Percentiles rank a stretch among this genome's conserved stretches.
These are phyloP conservation scores for Patella vulgata DNA, from an alignment of 1,140 invertebrate species.

Conservation along the genomic window DNA sequence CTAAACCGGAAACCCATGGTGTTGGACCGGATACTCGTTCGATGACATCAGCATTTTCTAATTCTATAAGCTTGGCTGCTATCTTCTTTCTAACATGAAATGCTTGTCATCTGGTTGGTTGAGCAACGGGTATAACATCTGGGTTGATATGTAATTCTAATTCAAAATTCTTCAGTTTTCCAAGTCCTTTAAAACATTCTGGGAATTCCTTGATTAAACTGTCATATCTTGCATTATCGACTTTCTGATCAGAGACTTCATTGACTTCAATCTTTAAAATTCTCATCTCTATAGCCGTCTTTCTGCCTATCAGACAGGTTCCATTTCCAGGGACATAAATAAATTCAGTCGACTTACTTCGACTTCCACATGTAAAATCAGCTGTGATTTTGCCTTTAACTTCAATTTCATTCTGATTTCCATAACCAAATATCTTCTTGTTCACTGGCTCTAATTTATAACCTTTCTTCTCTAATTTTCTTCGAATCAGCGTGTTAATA, in stretches of 20 bases:
- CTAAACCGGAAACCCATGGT: conserved; percentile 47
- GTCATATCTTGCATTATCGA: too few species aligned
- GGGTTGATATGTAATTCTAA: background rate
- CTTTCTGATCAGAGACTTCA: too few species aligned
- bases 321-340: background rate
- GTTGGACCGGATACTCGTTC: conserved; percentile 40
- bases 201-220: background rate
- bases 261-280: conserved; percentile 3
- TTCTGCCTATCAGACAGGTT: background rate
- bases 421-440: too few species aligned
- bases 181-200: background rate
- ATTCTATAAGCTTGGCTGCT: conserved; percentile 31
- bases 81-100: conserved; percentile 8
- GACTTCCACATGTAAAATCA: too few species aligned
- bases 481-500: too few species aligned
- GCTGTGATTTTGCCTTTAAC: too few species aligned
- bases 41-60: conserved; percentile 39
- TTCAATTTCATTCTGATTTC: too few species aligned
- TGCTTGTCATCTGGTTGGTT: conserved; percentile 5
- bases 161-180: conserved; percentile 3
- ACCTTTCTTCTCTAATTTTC: too few species aligned
- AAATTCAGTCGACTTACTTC: too few species aligned
- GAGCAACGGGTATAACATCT: background rate
- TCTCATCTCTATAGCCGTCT: background rate
- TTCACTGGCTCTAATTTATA: too few species aligned